Percentiles rank a stretch among this genome's conserved stretches.
phyloP scores from a whole-genome alignment of 2,888 invertebrate genomes.

The Ectemnius continuus region DNA sequence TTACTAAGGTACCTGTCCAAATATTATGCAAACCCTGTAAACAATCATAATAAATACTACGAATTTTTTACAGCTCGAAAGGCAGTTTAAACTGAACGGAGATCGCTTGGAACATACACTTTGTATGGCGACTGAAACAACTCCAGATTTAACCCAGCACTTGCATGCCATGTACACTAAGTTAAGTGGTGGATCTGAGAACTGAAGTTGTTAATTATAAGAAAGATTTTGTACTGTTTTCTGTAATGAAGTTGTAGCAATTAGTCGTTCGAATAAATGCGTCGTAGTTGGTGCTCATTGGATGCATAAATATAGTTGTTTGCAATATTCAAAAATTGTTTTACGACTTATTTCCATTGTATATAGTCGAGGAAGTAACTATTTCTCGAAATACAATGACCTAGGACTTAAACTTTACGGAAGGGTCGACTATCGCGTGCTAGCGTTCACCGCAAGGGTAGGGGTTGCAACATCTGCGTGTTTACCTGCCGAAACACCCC shows the following conservation, averaged over 20 bases:
- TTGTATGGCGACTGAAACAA: constrained; percentile 81
- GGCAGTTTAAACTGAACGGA: constrained; percentile 73
- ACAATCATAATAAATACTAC: too few relatives aligned
- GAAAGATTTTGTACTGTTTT: too few relatives aligned
- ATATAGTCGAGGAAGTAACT: too few relatives aligned
- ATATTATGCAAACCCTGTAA: not conserved
- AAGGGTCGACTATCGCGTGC: constrained; percentile 14
- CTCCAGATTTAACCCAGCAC: constrained; percentile 80
- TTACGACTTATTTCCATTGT: too few relatives aligned
- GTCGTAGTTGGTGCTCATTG: too few relatives aligned
- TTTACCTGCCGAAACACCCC: constrained; percentile 62
- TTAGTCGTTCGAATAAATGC: too few relatives aligned
- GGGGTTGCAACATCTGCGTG: constrained; percentile 71
- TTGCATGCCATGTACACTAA: constrained; percentile 80
- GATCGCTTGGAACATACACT: constrained; percentile 77
- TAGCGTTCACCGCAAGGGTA: constrained; percentile 45
- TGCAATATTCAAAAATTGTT: too few relatives aligned
- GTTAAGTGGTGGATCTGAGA: constrained; percentile 37
- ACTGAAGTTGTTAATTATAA: too few relatives aligned
- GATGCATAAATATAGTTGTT: too few relatives aligned
- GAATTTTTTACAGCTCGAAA: constrained; percentile 69
- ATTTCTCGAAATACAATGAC: too few relatives aligned
- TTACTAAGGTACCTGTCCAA: constrained; percentile 74
- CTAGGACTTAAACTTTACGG: too few relatives aligned
- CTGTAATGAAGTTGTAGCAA: too few relatives aligned